Percentiles rank a stretch among this genome's conserved stretches.
Conservation (phyloP, 2,888 invertebrate genomes). For the Apodemia duryi region DNA sequence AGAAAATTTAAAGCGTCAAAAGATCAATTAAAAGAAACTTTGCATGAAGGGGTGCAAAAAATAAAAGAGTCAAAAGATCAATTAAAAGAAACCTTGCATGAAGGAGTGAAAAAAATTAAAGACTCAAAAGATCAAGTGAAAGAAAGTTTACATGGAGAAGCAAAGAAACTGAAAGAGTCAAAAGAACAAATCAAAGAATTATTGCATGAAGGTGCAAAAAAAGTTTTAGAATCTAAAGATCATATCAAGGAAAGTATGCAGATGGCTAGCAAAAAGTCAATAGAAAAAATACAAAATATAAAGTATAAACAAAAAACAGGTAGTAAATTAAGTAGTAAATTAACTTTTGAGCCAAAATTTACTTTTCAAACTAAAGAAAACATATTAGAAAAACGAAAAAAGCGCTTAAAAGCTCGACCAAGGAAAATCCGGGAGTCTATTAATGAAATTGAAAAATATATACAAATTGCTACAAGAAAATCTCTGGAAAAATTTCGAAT, state of each 20-base stretch:
- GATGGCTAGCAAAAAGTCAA: background rate
- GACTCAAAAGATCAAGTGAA: background rate
- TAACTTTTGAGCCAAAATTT: background rate
- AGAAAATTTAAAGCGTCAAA: background rate
- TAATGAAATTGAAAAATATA: background rate
- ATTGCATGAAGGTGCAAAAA: too few species aligned
- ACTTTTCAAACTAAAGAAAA: background rate
- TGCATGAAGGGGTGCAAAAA: too few species aligned
- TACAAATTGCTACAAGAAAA: background rate
- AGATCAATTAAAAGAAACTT: too few species aligned
- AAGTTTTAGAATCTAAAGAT: too few species aligned
- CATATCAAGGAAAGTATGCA: conserved; percentile 1
- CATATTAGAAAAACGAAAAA: background rate
- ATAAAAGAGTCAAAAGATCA: background rate
- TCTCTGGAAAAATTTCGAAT: background rate
- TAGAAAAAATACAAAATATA: background rate
- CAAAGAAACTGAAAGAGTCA: too few species aligned
- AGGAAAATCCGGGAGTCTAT: background rate
- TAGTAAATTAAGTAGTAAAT: background rate
- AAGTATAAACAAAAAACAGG: background rate
- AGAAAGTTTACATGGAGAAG: background rate
- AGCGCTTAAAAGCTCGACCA: background rate
- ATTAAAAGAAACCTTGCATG: background rate
- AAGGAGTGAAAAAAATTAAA: background rate
- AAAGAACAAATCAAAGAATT: too few species aligned